phyloP scores from a whole-genome alignment of 2,113 vertebrate genomes.

The Oryzias woworae region DNA sequence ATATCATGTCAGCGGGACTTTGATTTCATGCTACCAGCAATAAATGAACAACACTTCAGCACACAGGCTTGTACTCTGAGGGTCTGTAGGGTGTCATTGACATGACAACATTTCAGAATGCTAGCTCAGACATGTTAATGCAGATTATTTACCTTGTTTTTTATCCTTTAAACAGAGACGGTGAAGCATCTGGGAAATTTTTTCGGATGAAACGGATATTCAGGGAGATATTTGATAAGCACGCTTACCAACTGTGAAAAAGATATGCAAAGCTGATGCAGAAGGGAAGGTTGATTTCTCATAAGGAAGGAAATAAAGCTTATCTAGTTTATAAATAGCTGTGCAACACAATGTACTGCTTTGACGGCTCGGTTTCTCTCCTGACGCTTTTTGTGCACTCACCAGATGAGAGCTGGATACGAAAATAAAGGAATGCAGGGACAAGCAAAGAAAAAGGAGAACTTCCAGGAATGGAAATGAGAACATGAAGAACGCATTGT shows the following conservation, averaged over 20 bases:
- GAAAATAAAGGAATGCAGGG: conserved; percentile 2
- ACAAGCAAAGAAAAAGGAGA: conserved; percentile 1
- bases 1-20: conserved; percentile 22
- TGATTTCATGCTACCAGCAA: conserved; percentile 1
- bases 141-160: background rate
- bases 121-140: background rate
- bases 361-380: background rate
- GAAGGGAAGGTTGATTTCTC: background rate
- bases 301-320: no score
- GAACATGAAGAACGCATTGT: conserved; percentile 12
- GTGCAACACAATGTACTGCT: background rate
- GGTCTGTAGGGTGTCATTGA: background rate
- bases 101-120: background rate
- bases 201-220: conserved; percentile 25
- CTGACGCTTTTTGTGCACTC: background rate
- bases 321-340: background rate
- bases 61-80: conserved; percentile 1
- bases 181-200: background rate
- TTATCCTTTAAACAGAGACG: no score
- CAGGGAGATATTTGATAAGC: conserved; percentile 22
- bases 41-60: conserved; percentile 7
- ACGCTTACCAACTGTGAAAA: background rate
- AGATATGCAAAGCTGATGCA: conserved; percentile 13
- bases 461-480: conserved; percentile 22
- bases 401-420: background rate